Evolutionary conservation across 2,797 vertebrate genomes (phyloP), one percentile per base, ranked within the genome.

Genomic region (Euphonia xanthogaster): DNA sequence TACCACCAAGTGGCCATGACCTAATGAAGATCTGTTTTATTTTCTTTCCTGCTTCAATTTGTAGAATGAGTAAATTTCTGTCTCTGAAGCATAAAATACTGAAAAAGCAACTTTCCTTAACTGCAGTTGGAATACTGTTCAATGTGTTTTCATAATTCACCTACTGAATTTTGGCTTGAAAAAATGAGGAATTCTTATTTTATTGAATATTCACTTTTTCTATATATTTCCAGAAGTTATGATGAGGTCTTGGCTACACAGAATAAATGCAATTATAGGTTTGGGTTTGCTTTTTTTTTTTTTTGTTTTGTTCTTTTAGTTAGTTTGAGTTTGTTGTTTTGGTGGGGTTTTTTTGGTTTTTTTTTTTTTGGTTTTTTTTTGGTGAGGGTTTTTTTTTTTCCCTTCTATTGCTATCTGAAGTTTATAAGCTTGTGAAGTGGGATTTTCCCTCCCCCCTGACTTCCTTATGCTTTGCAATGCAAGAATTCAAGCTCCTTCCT

Each of bases 401-500:
- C 11, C 7, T 33, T 57, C 60, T 83, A 24, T 39, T 71, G 27
- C 5, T 53, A 4, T 25, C 16, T 73, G 42, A 90, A 44, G 3
- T 68, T 75, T 23, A 10, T 31, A 58, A 53, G 12, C 9, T 70
- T 62, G 11, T 31, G 25, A 62, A 78, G 6, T n/a, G 20, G 65
- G 6, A 24, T 16, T 86, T 90, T 57, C n/a, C 24, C 35, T 30
- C 25, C 4, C 13, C 24, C 2, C 4, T 0, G 0, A 28, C 7
- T 70, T 74, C 28, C 37, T 80, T 60, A 50, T 18, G 50, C 30
- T 40, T 54, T 71, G 30, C 27, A 71, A 42, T 72, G 15, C 37
- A 86, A 84, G 44, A 90, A 94, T 86, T 90, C 51, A 70, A 82
- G 37, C 14, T 92, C n/a, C 14, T 51, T 90, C 37, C 10, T 62